A percentile compares a stretch with the other conserved stretches of the same genome.
These are phyloP conservation scores for Scalopus aquaticus DNA, from an alignment of 2,113 vertebrate species.

Conservation along the genomic window DNA sequence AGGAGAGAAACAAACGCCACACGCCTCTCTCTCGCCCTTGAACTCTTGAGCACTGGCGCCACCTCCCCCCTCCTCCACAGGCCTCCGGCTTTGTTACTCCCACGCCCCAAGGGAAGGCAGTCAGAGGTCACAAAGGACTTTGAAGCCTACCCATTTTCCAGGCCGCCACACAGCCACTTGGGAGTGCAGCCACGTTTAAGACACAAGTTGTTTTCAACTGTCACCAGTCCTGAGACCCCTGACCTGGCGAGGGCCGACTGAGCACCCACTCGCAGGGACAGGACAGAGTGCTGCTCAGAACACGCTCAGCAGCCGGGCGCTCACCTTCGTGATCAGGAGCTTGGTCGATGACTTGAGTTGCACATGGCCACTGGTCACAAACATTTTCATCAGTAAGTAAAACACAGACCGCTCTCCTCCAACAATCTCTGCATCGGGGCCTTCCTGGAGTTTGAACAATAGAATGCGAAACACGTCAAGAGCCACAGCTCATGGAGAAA, in stretches of 20 bases:
- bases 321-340: slow-evolving; percentile 93
- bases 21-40: neutral
- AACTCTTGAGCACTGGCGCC: too few species aligned
- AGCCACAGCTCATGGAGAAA: neutral
- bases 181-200: neutral
- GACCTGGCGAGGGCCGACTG: neutral
- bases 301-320: neutral
- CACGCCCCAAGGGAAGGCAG: neutral
- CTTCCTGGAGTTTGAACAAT: slow-evolving; percentile 82
- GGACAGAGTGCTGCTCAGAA: accelerated
- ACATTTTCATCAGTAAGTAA: slow-evolving; percentile 96
- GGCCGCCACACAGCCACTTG: neutral
- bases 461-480: neutral
- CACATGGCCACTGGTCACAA: slow-evolving; percentile 87
- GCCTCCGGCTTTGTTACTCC: accelerated
- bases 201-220: neutral
- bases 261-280: neutral
- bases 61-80: neutral
- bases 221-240: neutral
- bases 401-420: slow-evolving; percentile 92
- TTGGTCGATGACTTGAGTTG: slow-evolving; percentile 90
- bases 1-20: neutral
- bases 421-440: slow-evolving; percentile 81
- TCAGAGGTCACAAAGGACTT: too few species aligned
- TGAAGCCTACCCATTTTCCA: neutral